Evolutionary conservation across 2,888 invertebrate genomes (phyloP), one percentile per base, ranked within the genome.

Genomic region (Torymus texanus): DNA sequence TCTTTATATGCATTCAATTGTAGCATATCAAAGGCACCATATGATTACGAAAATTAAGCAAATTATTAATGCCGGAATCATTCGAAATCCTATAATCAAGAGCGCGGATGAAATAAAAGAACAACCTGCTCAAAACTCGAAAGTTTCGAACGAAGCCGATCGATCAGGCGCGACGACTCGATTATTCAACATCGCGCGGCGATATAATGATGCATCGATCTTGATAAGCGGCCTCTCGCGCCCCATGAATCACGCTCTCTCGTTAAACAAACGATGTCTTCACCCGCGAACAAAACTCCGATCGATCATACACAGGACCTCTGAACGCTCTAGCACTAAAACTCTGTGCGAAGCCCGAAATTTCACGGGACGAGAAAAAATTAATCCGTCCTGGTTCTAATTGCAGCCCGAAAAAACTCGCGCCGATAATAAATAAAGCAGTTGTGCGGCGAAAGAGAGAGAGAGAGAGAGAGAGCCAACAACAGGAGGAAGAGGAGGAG

Each of bases 201-300:
- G 75, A 72, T 72, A 72, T 24, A 79, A 79, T 75, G 74, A 80
- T 61, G 70, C 77, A 76, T 80, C 74, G 74, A 66, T 71, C 56
- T 65, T 41, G 77, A 77, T 77, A 78, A 75, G 79, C 65, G 41
- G 50, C 13, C 71, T 62, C 55, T 62, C 55, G 66, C 71, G 16
- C 51, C 66, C 74, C 71, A 74, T 41, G 41, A 80, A 77, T 77
- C 77, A 77, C 41, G 41, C 41, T n/a, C 41, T 18, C 16, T 12
- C 24, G 24, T n/a, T 59, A 74, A 80, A 77, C 74, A 77, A 77
- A 80, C 75, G 77, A 80, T 62, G 51, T 65, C 63, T 53, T 55
- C 63, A 12, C 1, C 18, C 21, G 71, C 14, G 53, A 71, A 51
- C 29, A 59, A 56, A 79, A 66, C 53, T 18, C 1, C 59, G 63